Conservation (phyloP, 2,797 vertebrate genomes). For the Amblyopsis hoosieri region DNA sequence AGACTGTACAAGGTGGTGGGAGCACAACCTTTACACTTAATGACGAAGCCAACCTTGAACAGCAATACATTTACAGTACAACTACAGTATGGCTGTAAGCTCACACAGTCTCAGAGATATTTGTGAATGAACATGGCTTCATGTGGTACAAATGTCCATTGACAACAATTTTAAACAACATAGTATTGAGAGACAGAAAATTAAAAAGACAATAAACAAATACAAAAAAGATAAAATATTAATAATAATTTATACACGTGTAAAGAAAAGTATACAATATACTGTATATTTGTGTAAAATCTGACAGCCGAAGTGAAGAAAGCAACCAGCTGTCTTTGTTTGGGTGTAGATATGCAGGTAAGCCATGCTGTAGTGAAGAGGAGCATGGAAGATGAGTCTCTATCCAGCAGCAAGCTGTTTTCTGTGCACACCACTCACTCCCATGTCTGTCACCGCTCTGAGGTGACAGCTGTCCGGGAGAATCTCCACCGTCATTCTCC, state of each 20-base stretch:
- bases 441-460: constrained; percentile 15
- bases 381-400: constrained; percentile 32
- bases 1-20: constrained; percentile 62
- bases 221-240: constrained; percentile 9
- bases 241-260: constrained; percentile 31
- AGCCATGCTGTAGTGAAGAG: constrained; percentile 22
- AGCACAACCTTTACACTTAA: constrained; percentile 27
- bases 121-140: constrained; percentile 67
- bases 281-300: constrained; percentile 62
- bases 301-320: constrained; percentile 51
- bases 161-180: constrained; percentile 33
- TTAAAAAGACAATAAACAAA: constrained; percentile 37
- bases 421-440: constrained; percentile 16
- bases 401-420: constrained; percentile 32
- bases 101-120: constrained; percentile 44
- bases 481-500: constrained; percentile 18
- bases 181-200: background rate
- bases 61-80: constrained; percentile 13
- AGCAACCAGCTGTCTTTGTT: constrained; percentile 71
- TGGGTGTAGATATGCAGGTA: constrained; percentile 39
- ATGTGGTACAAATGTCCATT: constrained; percentile 47
- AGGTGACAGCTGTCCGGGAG: constrained; percentile 29
- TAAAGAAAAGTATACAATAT: constrained; percentile 54
- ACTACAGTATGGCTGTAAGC: constrained; percentile 60
- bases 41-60: constrained; percentile 45